These are phyloP conservation scores for Neelides sp. DNA, from an alignment of 1,140 invertebrate genomes.

Conservation along the genomic window DNA sequence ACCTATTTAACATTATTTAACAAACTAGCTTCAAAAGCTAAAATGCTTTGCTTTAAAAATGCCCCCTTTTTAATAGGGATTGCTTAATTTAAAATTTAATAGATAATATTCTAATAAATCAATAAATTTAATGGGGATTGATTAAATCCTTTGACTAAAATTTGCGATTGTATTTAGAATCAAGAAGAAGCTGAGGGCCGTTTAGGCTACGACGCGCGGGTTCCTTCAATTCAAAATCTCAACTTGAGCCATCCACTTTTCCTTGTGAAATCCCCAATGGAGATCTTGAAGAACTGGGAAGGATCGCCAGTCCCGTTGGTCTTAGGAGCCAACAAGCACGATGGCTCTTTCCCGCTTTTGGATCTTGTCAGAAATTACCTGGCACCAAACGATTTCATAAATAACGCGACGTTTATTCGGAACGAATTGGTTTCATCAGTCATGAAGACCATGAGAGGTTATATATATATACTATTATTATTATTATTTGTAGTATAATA, in stretches of 20 bases:
- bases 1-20: too few relatives aligned
- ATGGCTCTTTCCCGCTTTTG: neutral
- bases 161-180: neutral
- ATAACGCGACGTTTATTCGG: conserved; percentile 1
- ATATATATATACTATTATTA: too few relatives aligned
- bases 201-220: conserved; percentile 1
- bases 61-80: too few relatives aligned
- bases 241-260: neutral
- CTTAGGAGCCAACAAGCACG: neutral
- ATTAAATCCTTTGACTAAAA: neutral
- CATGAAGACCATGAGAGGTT: neutral
- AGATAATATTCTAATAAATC: too few relatives aligned
- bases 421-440: neutral
- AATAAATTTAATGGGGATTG: too few relatives aligned
- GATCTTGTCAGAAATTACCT: conserved; percentile 5
- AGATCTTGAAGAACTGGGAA: neutral
- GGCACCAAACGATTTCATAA: neutral
- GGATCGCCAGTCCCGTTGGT: neutral
- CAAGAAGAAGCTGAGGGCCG: conserved; percentile 3
- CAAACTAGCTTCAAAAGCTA: too few relatives aligned
- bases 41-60: too few relatives aligned
- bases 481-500: too few relatives aligned
- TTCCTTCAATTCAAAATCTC: conserved; percentile 8
- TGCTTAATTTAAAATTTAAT: too few relatives aligned
- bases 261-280: neutral